Evolutionary conservation across 2,797 vertebrate species (phyloP), one percentile per base, ranked within the genome.

Genomic region (Gadopsis bispinosus): DNA sequence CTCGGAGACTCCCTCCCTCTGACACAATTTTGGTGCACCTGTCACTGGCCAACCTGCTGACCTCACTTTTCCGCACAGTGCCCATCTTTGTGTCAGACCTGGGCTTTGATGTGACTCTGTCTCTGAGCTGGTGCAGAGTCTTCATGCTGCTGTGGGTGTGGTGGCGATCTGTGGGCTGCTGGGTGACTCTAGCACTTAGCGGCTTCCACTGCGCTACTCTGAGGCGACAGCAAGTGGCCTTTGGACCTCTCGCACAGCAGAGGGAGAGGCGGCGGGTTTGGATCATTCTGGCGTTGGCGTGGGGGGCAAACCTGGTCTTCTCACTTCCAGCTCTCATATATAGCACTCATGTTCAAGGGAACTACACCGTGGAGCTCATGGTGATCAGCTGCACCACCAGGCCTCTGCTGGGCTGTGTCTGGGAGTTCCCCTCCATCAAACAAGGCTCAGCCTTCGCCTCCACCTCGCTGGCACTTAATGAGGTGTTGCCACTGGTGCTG

Each of bases 61-160:
- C 92, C 19, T 95, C 95, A 0, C 73, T 95, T 7, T 95, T 96
- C 72, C 94, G 95, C 55, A 97, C 95, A 0, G 88, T 96, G 56
- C 95, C 95, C 61, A 95, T 96, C 78, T 95, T 96, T 53, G 88
- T 94, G 66, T 95, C 95, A 0, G 95, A 96, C 86, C 86, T 95
- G 80, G 96, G 96, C 35, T 56, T 96, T 86, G 79, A 94, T 7
- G 75, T 96, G 58, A 89, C 89, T 3, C 87, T 97, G 71, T 89
- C 93, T 5, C 73, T 90, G 0, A 80, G 74, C 55, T 96, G 95
- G 94, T 96, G 96, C 51, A 64, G 91, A 17, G 43, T 96, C 73
- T 96, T 96, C 88, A 96, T 96, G 96, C 89, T 96, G 63, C 86
- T 96, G 61, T 96, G 96, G 96, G 94, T 96, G 79, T 95, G 96